Base-by-base conservation (phyloP, 1,140 invertebrate genomes). In the Heliothis subflexa region DNA sequence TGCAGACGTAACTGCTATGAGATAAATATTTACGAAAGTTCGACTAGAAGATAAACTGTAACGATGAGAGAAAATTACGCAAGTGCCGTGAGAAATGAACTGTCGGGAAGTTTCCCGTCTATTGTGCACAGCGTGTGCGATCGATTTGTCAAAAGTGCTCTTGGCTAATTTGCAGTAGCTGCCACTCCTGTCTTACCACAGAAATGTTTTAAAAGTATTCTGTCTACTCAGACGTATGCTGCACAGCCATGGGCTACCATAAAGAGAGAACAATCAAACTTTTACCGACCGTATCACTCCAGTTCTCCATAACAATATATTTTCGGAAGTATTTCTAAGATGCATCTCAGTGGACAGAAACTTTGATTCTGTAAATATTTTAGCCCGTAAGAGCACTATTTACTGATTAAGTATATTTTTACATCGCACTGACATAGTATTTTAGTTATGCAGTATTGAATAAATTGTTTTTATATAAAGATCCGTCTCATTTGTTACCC, bases 391-490 rank as follows among this genome's bases (percentile, higher is more conserved):
- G 83, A 83, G 81, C 84, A 79, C 76, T 81, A 70, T 86, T 80
- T 82, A 82, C 54, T 74, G 49, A 14, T 45, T 77, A 47, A 79
- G 18, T 71, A 76, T 66, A 79, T 59, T 85, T 85, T 85, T 83
- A 83, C 82, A 85, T 72, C 45, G 83, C 83, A 85, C 81, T 85
- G 82, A 79, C 71, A 74, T 74, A 74, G 64, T 80, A 78, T 83
- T 85, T 80, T 85, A 83, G 78, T 82, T 82, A 82, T 76, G 75
- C 76, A 78, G 66, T 85, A 83, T 85, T 83, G 66, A 90, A 89
- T 90, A 90, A 88, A 90, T 86, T 88, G 86, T 88, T 90, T 87
- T 88, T 89, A 82, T 88, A 83, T 81, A 85, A 62, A 74, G 81
- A 21, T 40, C 33, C 16, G 72, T 62, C 18, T 75, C 47, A 75